These are phyloP conservation scores for Mionectes olivaceus DNA, from an alignment of 2,797 vertebrate species.

Conservation along the genomic window DNA sequence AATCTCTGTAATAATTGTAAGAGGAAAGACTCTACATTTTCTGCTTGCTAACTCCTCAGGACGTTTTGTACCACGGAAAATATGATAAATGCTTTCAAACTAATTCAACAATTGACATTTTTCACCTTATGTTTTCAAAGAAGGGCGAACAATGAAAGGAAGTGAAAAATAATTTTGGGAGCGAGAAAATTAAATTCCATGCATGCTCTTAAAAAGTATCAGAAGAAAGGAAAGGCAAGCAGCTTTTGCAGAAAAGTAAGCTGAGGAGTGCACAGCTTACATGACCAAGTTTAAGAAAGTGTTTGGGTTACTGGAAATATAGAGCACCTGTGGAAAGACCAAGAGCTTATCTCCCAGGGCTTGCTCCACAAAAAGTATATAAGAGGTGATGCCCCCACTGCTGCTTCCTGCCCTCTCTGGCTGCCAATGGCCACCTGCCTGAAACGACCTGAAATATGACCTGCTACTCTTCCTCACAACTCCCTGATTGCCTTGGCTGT, in stretches of 20 bases:
- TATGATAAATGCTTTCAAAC: neutral
- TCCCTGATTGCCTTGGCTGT: neutral
- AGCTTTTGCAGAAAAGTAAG: neutral
- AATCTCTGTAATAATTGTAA: neutral
- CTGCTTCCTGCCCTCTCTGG: neutral
- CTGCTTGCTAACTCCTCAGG: neutral
- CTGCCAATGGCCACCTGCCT: neutral
- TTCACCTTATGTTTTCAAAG: neutral
- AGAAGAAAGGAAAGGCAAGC: neutral
- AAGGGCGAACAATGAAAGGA: neutral
- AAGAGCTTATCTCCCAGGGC: neutral
- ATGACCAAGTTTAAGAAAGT: neutral
- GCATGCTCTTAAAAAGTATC: neutral
- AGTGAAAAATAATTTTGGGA: neutral
- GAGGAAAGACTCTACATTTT: neutral
- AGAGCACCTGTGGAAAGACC: neutral
- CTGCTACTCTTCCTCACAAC: rapidly evolving
- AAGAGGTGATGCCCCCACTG: neutral
- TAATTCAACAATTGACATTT: neutral
- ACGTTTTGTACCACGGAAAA: neutral
- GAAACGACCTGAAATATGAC: neutral
- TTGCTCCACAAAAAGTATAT: neutral
- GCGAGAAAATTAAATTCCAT: neutral
- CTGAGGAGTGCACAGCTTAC: neutral
- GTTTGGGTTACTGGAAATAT: neutral